Evolutionary conservation across 2,888 invertebrate genomes (phyloP).

Genomic region (Nemotelus pantherinus): DNA sequence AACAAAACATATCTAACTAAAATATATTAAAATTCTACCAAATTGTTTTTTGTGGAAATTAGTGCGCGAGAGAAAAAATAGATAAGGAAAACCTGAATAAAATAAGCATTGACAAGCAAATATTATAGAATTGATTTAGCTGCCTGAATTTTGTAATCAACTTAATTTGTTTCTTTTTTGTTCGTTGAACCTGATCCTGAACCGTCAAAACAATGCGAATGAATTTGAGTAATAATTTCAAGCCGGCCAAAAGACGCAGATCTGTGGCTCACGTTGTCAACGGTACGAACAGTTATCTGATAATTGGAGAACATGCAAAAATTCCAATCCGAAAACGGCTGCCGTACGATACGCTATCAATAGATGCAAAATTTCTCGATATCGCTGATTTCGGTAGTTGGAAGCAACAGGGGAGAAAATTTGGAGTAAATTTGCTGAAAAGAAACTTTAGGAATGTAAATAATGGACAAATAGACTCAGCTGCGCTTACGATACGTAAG

Average conservation of each 20-base stretch:
- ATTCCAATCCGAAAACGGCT: slow-evolving; percentile 12
- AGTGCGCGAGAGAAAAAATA: slow-evolving; percentile 1
- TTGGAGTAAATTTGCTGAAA: slow-evolving; percentile 6
- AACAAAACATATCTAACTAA: slow-evolving; percentile 38
- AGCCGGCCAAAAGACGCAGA: slow-evolving; percentile 31
- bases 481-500: slow-evolving; percentile 13
- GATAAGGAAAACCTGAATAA: slow-evolving; percentile 19
- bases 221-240: slow-evolving; percentile 27
- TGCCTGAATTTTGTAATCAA: slow-evolving; percentile 1
- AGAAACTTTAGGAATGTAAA: neutral
- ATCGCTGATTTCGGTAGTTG: slow-evolving; percentile 11
- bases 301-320: slow-evolving; percentile 9
- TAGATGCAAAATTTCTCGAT: slow-evolving; percentile 10
- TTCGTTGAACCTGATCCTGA: neutral
- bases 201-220: slow-evolving; percentile 17
- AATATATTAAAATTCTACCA: slow-evolving; percentile 31
- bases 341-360: slow-evolving; percentile 5
- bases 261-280: slow-evolving; percentile 18
- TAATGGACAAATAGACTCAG: neutral
- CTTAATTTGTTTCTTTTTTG: neutral
- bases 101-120: neutral
- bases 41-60: slow-evolving; percentile 38
- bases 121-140: neutral
- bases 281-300: neutral
- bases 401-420: slow-evolving; percentile 20